Conservation (phyloP, 2,888 invertebrate genomes). For the Helobdella robusta region DNA sequence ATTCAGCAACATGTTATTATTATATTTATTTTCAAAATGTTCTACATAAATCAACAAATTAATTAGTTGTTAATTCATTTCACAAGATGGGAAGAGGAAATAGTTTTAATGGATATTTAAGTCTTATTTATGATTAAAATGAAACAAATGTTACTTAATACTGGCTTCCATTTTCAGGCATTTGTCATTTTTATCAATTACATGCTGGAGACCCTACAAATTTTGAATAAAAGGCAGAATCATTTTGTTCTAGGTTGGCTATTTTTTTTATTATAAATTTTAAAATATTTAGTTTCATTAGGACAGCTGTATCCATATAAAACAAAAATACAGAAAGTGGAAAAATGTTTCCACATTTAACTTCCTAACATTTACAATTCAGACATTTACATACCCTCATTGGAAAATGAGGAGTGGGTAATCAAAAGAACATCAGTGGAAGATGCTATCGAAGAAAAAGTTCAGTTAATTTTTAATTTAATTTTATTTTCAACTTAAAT, state of each 20-base stretch:
- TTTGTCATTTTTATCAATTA: neutral
- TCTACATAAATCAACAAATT: no score
- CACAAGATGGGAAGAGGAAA: no score
- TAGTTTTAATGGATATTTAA: neutral
- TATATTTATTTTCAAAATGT: no score
- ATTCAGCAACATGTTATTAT: no score
- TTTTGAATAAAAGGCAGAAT: neutral
- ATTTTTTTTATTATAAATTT: neutral
- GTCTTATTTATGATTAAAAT: neutral
- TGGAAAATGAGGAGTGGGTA: neutral
- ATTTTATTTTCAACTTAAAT: slow-evolving; percentile 1
- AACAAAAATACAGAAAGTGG: neutral
- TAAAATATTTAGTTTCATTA: no score
- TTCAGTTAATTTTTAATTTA: neutral
- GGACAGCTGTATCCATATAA: no score
- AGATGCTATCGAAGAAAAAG: neutral
- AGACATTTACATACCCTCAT: neutral
- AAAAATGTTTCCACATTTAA: neutral
- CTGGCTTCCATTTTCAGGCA: neutral
- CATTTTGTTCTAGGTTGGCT: neutral
- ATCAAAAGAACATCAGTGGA: neutral
- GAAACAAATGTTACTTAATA: neutral
- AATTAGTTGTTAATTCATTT: no score
- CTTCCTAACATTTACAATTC: neutral
- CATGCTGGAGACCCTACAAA: neutral